A percentile compares a stretch with the other conserved stretches of the same genome.
phyloP scores from a whole-genome alignment of 2,113 vertebrate genomes.

The Charina bottae region DNA sequence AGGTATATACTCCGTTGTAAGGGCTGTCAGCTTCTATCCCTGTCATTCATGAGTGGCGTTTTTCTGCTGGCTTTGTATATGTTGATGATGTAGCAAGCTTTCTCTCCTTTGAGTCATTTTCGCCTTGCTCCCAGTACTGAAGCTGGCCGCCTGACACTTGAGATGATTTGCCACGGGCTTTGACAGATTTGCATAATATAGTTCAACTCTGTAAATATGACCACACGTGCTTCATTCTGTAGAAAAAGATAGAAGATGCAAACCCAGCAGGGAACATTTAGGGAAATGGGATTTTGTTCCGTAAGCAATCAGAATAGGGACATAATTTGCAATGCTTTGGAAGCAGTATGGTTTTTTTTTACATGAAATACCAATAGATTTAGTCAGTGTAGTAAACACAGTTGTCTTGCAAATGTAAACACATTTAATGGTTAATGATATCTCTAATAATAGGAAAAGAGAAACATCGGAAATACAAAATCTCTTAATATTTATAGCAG shows the following conservation, averaged over 20 bases:
- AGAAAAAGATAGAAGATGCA: neutral
- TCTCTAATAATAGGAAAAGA: neutral
- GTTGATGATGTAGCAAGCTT: neutral
- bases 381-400: constrained; percentile 9
- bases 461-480: neutral
- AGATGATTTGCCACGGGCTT: neutral
- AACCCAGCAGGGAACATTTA: neutral
- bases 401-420: neutral
- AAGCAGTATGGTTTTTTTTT: neutral
- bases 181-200: neutral
- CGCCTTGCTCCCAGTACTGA: neutral
- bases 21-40: constrained; percentile 25
- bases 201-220: neutral
- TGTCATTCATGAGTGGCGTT: neutral
- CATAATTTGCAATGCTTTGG: constrained; percentile 6
- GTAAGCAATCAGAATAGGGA: neutral
- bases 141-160: neutral
- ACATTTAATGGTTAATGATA: neutral
- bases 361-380: constrained; percentile 10
- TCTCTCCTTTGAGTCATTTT: neutral
- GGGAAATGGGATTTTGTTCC: fast-evolving
- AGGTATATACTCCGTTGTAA: constrained; percentile 10
- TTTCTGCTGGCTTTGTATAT: neutral
- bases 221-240: neutral
- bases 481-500: neutral